Conservation (phyloP, 2,888 invertebrate species). For the Melolontha melolontha region DNA sequence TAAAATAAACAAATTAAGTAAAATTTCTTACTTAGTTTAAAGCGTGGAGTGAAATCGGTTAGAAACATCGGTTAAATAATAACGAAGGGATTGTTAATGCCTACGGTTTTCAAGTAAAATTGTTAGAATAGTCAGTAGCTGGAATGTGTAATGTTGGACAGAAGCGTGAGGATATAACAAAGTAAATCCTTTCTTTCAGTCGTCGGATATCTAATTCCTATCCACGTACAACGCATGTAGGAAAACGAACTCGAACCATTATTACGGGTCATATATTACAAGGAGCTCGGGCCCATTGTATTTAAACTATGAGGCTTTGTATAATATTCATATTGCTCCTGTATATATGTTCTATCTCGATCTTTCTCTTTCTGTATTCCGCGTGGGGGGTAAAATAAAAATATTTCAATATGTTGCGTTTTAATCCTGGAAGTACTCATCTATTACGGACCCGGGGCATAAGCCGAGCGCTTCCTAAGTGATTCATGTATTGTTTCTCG, state of each 20-base stretch:
- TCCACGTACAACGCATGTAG: slow-evolving; percentile 38
- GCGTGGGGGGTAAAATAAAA: slow-evolving; percentile 59
- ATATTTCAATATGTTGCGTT: slow-evolving; percentile 66
- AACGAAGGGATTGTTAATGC: too few relatives aligned
- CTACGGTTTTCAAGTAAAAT: too few relatives aligned
- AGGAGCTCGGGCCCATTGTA: slow-evolving; percentile 53
- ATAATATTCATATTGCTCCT: slow-evolving; percentile 57
- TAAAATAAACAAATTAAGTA: too few relatives aligned
- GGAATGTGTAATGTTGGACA: background rate
- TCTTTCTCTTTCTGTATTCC: slow-evolving; percentile 5
- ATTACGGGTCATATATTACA: slow-evolving; percentile 55
- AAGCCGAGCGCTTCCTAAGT: slow-evolving; percentile 57
- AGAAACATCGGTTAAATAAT: too few relatives aligned
- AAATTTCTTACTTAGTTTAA: too few relatives aligned
- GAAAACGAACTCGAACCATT: slow-evolving; percentile 51
- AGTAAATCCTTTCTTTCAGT: slow-evolving; percentile 44
- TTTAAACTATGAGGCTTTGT: slow-evolving; percentile 58
- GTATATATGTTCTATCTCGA: slow-evolving; percentile 14
- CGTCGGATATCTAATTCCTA: slow-evolving; percentile 47
- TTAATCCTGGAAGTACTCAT: slow-evolving; percentile 67
- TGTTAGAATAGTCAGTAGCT: background rate
- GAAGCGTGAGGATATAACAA: slow-evolving; percentile 34
- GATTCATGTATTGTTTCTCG: slow-evolving; percentile 66
- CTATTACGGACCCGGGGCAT: slow-evolving; percentile 58
- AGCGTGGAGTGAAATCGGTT: too few relatives aligned